Base-by-base conservation (phyloP, 2,113 vertebrate genomes). In the Murina feae region DNA sequence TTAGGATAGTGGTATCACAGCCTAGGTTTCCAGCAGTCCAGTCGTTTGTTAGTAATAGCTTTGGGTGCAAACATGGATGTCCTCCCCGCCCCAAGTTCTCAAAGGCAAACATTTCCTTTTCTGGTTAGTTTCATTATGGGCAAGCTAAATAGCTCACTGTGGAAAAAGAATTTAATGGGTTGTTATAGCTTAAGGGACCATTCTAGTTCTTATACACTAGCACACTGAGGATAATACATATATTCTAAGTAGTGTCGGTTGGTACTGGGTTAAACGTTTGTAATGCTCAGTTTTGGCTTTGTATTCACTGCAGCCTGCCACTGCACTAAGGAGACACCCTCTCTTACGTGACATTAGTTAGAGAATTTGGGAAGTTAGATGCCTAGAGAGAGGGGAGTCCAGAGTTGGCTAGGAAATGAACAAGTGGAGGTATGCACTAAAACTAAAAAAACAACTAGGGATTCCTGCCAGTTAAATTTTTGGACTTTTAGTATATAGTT, bases 31-130 rank as follows among this genome's bases (percentile, higher is more conserved):
- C 25, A 72, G 28, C 44, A 23, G 55, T 8, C 79, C 13, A 55
- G 35, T 86, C 65, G 0, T 91, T 93, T 94, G 83, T 91, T 86
- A 94, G 58, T 82, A 95, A 81, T 85, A 74, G 82, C 63, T 96
- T 86, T 5, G 53, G 75, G 35, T 85, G 32, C 75, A 93, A 79
- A 95, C 82, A 63, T 30, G 55, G 85, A 14, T 74, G 68, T 53
- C 95, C 93, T 91, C 49, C 78, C 75, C 88, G 35, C 93, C 49
- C 78, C 49, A 9, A 55, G 66, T 79, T 92, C 49, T 72, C 74
- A 81, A 93, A 86, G 60, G 78, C 80, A 96, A 72, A 93, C 76
- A 90, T 96, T 94, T 92, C 85, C 82, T 94, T 96, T 95, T 96
- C 93, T 96, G 94, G 88, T 95, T 88, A n/a, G 68, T 92, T 86